A percentile compares a stretch with the other conserved stretches of the same genome.
Evolutionary conservation across 2,113 vertebrate species (phyloP).

Genomic region (Apodemus speciosus): DNA sequence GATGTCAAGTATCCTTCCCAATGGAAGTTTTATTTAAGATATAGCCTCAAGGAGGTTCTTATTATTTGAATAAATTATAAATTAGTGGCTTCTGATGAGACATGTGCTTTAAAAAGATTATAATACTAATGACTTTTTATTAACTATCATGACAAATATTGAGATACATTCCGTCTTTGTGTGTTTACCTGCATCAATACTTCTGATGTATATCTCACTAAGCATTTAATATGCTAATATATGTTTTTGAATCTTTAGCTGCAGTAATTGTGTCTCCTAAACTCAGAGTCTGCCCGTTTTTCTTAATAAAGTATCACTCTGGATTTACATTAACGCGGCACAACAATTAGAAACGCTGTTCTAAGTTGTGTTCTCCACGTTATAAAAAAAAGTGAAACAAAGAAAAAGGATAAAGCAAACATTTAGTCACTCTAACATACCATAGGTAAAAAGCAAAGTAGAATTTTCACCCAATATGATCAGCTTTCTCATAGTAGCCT

Average conservation of each 20-base stretch:
- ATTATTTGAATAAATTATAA: neutral
- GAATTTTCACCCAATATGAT: neutral
- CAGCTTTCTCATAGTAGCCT: neutral
- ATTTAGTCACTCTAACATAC: neutral
- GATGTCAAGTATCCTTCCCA: conserved; percentile 52
- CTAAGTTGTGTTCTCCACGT: neutral
- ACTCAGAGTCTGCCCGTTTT: neutral
- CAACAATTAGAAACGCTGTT: neutral
- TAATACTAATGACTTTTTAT: neutral
- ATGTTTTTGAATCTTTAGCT: conserved; percentile 19
- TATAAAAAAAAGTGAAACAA: neutral
- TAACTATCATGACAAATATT: conserved; percentile 3
- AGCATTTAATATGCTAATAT: neutral
- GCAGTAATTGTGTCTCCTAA: neutral
- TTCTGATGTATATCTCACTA: conserved; percentile 18
- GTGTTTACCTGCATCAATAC: neutral
- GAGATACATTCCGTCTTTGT: neutral
- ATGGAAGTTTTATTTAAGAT: conserved; percentile 38
- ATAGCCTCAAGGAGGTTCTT: neutral
- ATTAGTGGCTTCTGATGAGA: neutral
- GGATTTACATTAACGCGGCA: neutral
- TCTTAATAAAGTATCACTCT: neutral
- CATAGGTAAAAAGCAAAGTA: neutral
- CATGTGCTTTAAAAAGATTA: neutral
- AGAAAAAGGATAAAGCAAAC: neutral